These are phyloP conservation scores for sheep (Ovis aries) DNA, from an alignment of 2,113 vertebrate genomes.

Conservation along the genomic window DNA sequence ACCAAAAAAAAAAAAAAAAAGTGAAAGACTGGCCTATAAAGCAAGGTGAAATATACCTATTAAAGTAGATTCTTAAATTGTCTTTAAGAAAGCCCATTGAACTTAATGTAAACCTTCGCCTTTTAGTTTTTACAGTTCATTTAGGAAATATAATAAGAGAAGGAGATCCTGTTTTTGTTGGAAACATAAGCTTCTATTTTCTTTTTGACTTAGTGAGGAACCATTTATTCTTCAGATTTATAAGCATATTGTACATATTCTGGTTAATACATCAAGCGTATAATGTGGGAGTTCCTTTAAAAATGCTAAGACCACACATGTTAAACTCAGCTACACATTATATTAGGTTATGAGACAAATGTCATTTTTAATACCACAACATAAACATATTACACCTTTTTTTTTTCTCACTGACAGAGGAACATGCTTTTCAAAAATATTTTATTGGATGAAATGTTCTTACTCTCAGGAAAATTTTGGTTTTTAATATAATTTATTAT, in stretches of 20 bases:
- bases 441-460: conserved; percentile 83
- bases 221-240: conserved; percentile 48
- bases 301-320: conserved; percentile 77
- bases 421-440: conserved; percentile 83
- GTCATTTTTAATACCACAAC: conserved; percentile 76
- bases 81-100: neutral
- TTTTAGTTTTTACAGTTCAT: neutral
- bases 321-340: conserved; percentile 78
- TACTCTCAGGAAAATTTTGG: conserved; percentile 78
- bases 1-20: neutral
- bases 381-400: conserved; percentile 76
- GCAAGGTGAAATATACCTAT: neutral
- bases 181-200: conserved; percentile 47
- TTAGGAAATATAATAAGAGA: neutral
- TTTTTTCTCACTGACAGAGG: conserved; percentile 72
- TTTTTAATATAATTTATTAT: conserved; percentile 83
- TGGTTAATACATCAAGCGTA: conserved; percentile 14
- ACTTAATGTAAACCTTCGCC: neutral
- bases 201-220: conserved; percentile 51
- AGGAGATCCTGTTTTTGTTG: conserved; percentile 15
- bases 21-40: neutral
- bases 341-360: conserved; percentile 78
- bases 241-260: conserved; percentile 50
- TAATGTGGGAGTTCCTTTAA: conserved; percentile 58
- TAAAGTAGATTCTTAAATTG: neutral